Conservation (phyloP, 1,140 invertebrate genomes). For the Octopus bimaculoides region DNA sequence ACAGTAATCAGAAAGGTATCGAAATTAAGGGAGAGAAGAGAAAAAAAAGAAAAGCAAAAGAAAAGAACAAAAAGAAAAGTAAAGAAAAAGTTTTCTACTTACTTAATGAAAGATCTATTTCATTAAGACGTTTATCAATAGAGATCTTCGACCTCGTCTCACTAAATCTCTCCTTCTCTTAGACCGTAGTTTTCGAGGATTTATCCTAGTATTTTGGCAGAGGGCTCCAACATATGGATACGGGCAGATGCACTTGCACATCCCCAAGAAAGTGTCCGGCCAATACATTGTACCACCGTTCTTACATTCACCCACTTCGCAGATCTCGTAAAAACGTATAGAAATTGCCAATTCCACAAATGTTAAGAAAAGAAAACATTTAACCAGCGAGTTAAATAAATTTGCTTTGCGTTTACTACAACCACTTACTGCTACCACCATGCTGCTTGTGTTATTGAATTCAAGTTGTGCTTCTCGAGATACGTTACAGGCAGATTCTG, state of each 20-base stretch:
- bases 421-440: neutral
- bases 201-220: neutral
- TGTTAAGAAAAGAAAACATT: neutral
- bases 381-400: neutral
- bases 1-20: no score
- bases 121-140: no score
- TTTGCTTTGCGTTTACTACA: neutral
- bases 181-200: no score
- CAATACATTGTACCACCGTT: neutral
- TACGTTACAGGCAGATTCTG: neutral
- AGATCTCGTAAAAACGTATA: neutral
- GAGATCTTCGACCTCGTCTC: no score
- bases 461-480: neutral
- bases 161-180: no score
- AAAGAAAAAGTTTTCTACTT: no score
- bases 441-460: neutral
- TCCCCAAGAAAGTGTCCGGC: neutral
- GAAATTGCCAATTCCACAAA: neutral
- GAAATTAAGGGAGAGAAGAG: no score
- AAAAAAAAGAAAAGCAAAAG: no score
- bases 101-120: no score
- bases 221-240: neutral
- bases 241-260: conserved; percentile 1
- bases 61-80: no score
- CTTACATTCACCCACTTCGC: neutral